phyloP scores from a whole-genome alignment of 2,797 vertebrate genomes.

The Zenarchopterus dispar region DNA sequence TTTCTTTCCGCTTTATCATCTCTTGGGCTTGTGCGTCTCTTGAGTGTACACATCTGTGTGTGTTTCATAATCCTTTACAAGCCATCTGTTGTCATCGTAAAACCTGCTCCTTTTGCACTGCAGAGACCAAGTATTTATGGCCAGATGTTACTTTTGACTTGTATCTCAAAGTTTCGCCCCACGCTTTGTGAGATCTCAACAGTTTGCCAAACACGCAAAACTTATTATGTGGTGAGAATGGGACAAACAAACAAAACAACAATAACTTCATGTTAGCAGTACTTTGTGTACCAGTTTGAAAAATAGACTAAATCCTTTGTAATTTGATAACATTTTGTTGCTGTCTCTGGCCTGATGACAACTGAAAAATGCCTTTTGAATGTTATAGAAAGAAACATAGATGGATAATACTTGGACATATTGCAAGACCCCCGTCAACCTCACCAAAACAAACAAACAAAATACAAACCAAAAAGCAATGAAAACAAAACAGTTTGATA shows the following conservation, averaged over 20 bases:
- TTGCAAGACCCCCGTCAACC: neutral
- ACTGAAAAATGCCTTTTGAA: no score
- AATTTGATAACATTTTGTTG: neutral
- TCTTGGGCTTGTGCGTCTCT: conserved; percentile 28
- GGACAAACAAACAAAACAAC: no score
- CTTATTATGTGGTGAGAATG: no score
- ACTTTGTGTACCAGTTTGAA: neutral
- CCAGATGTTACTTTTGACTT: conserved; percentile 51
- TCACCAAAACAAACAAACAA: neutral
- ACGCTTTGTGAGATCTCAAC: conserved; percentile 10
- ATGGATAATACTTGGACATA: neutral
- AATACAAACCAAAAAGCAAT: neutral
- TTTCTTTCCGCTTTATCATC: conserved; percentile 25
- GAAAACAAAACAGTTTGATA: neutral
- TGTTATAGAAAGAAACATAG: no score
- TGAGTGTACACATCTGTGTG: conserved; percentile 29
- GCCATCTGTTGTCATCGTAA: conserved; percentile 69
- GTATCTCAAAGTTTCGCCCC: conserved; percentile 32
- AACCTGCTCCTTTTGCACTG: conserved; percentile 48
- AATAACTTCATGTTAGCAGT: no score
- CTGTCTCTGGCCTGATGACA: no score
- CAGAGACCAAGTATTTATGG: conserved; percentile 34
- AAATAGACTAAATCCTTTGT: neutral
- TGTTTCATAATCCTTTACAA: conserved; percentile 61
- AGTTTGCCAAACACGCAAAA: conserved; percentile 5